Evolutionary conservation across 2,797 vertebrate genomes (phyloP).

Genomic region (Setipinna tenuifilis): DNA sequence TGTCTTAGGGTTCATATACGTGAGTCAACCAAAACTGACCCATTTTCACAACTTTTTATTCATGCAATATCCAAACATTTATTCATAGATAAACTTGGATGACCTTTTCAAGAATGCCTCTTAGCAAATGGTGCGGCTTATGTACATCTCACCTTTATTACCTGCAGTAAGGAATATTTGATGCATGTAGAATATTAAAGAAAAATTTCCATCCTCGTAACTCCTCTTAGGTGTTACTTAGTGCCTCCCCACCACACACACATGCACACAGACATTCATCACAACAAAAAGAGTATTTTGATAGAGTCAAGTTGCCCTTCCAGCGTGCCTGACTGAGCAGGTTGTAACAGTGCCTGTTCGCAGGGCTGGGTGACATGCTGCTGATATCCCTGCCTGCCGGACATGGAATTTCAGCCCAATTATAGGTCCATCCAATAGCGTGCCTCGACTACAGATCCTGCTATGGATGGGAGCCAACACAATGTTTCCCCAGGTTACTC

Average conservation of each 20-base stretch:
- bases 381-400: constrained; percentile 20
- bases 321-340: not conserved
- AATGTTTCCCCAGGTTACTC: constrained; percentile 23
- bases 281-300: not conserved
- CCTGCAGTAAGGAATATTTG: not conserved
- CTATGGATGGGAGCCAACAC: not conserved
- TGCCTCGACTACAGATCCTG: not conserved
- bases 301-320: not conserved
- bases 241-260: not conserved
- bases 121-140: not conserved
- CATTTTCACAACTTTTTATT: not conserved
- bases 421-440: not conserved
- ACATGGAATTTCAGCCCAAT: constrained; percentile 19
- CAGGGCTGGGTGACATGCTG: constrained; percentile 2
- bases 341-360: constrained; percentile 20
- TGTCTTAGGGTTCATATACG: not conserved
- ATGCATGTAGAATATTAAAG: not conserved
- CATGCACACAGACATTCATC: not conserved
- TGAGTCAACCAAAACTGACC: not conserved
- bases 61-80: not conserved
- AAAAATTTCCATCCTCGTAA: not conserved
- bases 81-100: not conserved
- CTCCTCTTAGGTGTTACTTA: not conserved
- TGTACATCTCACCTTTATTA: not conserved
- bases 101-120: not conserved